phyloP scores from a whole-genome alignment of 2,113 vertebrate genomes.

The Oxyruncus cristatus region DNA sequence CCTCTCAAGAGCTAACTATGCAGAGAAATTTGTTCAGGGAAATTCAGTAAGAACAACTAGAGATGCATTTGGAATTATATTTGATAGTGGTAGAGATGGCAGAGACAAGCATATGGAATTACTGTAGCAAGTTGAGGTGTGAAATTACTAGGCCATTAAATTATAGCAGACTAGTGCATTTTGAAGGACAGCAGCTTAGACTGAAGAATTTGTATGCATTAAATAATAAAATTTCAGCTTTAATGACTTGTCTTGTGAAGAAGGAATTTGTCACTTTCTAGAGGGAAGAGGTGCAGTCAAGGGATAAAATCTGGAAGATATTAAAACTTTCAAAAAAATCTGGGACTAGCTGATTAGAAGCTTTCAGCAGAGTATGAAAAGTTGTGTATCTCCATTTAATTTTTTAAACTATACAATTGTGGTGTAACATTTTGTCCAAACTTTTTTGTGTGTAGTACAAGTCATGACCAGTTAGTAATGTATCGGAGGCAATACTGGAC shows the following conservation, averaged over 20 bases:
- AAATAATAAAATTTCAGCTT: not conserved
- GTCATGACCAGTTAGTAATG: not conserved
- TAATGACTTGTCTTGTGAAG: not conserved
- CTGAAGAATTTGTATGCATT: not conserved
- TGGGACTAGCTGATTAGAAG: not conserved
- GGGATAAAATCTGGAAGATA: not conserved
- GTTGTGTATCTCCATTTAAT: not conserved
- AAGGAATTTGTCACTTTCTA: rapidly evolving
- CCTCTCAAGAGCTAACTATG: not conserved
- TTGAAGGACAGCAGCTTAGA: not conserved
- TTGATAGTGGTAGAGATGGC: not conserved
- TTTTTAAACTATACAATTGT: not conserved
- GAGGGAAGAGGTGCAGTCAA: not conserved
- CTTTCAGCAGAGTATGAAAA: not conserved
- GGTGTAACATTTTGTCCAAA: not conserved
- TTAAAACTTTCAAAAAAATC: not conserved
- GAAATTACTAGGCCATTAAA: not conserved
- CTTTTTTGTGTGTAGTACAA: not conserved
- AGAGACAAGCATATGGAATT: not conserved
- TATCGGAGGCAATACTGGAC: not conserved
- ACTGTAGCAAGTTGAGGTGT: not conserved
- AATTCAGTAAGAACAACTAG: not conserved
- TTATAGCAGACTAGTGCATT: not conserved
- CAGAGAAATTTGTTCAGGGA: not conserved
- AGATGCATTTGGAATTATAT: not conserved